These are phyloP conservation scores for Picus viridis DNA, from an alignment of 2,797 vertebrate genomes.

Conservation along the genomic window DNA sequence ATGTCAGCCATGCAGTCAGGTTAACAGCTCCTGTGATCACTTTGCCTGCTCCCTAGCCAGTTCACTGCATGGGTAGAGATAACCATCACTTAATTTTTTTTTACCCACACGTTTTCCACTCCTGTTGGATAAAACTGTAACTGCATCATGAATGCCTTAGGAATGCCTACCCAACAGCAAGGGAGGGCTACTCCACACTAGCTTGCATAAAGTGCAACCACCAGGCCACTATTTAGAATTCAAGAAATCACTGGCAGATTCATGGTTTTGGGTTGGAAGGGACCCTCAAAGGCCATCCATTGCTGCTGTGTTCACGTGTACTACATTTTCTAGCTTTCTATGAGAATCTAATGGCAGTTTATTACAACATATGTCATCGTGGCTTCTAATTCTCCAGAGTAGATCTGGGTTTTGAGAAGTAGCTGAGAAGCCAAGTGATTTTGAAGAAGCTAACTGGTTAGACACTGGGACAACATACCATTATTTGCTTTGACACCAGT, in stretches of 20 bases:
- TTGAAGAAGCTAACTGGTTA: background rate
- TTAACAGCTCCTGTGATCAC: background rate
- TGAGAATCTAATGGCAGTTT: background rate
- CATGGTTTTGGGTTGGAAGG: too few species aligned
- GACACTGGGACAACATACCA: background rate
- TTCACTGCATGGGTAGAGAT: background rate
- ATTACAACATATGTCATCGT: background rate
- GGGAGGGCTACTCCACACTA: background rate
- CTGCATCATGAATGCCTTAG: background rate
- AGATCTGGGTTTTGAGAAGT: background rate
- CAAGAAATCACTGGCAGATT: background rate
- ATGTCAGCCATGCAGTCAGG: background rate
- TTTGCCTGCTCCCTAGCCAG: background rate
- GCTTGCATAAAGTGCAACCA: background rate
- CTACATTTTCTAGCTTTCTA: background rate
- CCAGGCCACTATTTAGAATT: background rate
- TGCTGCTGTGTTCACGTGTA: background rate
- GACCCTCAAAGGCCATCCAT: too few species aligned
- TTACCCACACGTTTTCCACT: background rate
- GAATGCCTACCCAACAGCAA: background rate
- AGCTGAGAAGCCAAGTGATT: background rate
- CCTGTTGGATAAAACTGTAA: background rate
- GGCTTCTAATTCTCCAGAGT: background rate
- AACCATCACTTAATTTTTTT: background rate
- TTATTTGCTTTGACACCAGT: background rate